Conservation (phyloP, 2,888 invertebrate genomes). For the Drosophila fulvimacula region DNA sequence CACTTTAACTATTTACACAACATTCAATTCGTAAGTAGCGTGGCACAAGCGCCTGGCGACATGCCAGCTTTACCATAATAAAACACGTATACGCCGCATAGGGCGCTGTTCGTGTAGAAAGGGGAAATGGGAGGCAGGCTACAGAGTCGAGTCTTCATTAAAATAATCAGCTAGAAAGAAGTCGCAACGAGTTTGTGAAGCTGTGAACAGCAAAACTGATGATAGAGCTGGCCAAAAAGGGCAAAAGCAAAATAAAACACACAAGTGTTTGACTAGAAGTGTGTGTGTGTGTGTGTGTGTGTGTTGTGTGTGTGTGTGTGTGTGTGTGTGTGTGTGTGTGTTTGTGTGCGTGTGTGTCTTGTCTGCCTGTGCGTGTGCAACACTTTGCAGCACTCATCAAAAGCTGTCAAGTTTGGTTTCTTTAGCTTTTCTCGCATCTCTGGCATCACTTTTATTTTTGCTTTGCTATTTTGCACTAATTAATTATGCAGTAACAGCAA, state of each 20-base stretch:
- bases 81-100: slow-evolving; percentile 41
- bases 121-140: background rate
- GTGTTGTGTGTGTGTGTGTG: slow-evolving; percentile 7
- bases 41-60: slow-evolving; percentile 37
- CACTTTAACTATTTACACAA: slow-evolving; percentile 22
- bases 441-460: slow-evolving; percentile 40
- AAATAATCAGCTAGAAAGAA: slow-evolving; percentile 64
- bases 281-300: background rate
- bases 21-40: slow-evolving; percentile 54
- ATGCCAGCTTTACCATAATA: slow-evolving; percentile 24
- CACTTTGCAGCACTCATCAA: slow-evolving; percentile 61
- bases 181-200: slow-evolving; percentile 36
- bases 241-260: slow-evolving; percentile 27
- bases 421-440: slow-evolving; percentile 41
- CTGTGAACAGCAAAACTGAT: slow-evolving; percentile 42
- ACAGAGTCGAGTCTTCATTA: slow-evolving; percentile 61
- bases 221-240: slow-evolving; percentile 35
- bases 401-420: slow-evolving; percentile 58
- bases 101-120: background rate
- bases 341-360: slow-evolving; percentile 6
- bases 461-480: slow-evolving; percentile 72
- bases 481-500: slow-evolving; percentile 80
- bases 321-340: background rate
- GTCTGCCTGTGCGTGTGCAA: slow-evolving; percentile 34
- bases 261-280: slow-evolving; percentile 1